A percentile compares a stretch with the other conserved stretches of the same genome.
These are phyloP conservation scores for Elegia similella DNA, from an alignment of 2,888 invertebrate genomes.

Conservation along the genomic window DNA sequence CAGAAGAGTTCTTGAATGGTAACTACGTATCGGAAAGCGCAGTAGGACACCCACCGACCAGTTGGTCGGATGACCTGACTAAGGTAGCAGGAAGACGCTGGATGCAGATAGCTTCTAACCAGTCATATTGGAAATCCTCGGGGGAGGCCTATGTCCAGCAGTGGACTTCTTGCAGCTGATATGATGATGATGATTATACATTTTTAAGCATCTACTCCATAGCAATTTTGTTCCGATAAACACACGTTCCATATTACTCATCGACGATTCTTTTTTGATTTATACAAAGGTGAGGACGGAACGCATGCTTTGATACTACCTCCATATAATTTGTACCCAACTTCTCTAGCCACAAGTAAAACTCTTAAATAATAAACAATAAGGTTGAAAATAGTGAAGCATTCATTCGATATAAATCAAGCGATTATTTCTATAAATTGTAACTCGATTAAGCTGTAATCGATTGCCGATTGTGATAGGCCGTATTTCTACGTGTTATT, in stretches of 20 bases:
- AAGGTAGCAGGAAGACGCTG: too few species aligned
- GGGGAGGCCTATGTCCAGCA: too few species aligned
- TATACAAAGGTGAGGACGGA: slow-evolving; percentile 73
- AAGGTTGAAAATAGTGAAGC: slow-evolving; percentile 34
- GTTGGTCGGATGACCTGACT: too few species aligned
- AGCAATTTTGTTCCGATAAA: slow-evolving; percentile 40
- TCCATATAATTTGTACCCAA: slow-evolving; percentile 72
- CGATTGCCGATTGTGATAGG: slow-evolving; percentile 64
- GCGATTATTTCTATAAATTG: slow-evolving; percentile 80
- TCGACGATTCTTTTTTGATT: slow-evolving; percentile 79
- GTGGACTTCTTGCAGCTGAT: too few species aligned
- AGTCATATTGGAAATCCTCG: too few species aligned
- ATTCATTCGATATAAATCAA: slow-evolving; percentile 67
- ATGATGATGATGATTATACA: too few species aligned
- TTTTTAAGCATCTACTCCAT: slow-evolving; percentile 32
- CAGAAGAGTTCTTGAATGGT: too few species aligned
- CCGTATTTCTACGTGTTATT: slow-evolving; percentile 37
- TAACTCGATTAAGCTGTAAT: slow-evolving; percentile 79
- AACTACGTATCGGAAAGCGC: too few species aligned
- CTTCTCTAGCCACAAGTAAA: slow-evolving; percentile 28
- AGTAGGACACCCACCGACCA: too few species aligned
- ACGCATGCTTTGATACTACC: slow-evolving; percentile 71
- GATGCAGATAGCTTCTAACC: too few species aligned
- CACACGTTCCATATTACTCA: slow-evolving; percentile 67
- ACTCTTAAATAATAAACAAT: slow-evolving; percentile 22